Conservation (phyloP, 2,113 vertebrate genomes). For the Paedocypris sp. region DNA sequence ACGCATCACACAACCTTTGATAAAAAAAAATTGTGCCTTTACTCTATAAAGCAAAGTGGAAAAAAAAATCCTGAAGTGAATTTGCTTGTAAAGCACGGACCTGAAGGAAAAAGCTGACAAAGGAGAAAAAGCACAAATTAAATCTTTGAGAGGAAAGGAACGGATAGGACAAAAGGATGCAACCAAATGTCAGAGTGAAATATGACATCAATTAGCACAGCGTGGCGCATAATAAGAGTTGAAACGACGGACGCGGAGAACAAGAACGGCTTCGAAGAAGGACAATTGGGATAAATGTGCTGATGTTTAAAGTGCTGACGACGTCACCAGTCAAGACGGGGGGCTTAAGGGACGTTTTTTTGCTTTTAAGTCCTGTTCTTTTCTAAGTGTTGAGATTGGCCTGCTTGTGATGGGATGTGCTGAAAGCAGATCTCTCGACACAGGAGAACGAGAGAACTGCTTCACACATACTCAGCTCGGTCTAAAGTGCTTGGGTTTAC, state of each 20-base stretch:
- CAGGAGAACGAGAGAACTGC: background rate
- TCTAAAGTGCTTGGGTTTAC: slow-evolving; percentile 23
- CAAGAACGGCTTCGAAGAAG: slow-evolving; percentile 11
- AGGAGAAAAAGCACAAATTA: slow-evolving; percentile 24
- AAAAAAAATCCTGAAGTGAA: slow-evolving; percentile 16
- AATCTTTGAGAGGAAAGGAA: slow-evolving; percentile 24
- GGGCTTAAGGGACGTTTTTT: background rate
- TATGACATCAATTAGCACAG: slow-evolving; percentile 37
- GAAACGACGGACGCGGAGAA: slow-evolving; percentile 19
- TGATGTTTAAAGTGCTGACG: slow-evolving; percentile 25
- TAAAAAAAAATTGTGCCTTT: too few species aligned
- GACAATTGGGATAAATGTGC: slow-evolving; percentile 23
- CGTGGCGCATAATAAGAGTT: slow-evolving; percentile 21
- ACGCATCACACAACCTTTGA: background rate
- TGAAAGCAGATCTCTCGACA: slow-evolving; percentile 11
- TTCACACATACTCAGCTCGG: slow-evolving; percentile 16
- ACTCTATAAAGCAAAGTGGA: too few species aligned
- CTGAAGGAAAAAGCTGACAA: slow-evolving; percentile 35
- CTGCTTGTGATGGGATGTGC: background rate
- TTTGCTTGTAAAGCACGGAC: slow-evolving; percentile 30
- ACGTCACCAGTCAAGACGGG: background rate
- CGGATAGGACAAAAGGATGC: slow-evolving; percentile 24
- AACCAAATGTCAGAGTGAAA: slow-evolving; percentile 33
- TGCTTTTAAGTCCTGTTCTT: too few species aligned
- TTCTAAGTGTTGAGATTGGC: background rate